phyloP scores from a whole-genome alignment of 2,888 invertebrate genomes.

The Flabesymbios commensalis region DNA sequence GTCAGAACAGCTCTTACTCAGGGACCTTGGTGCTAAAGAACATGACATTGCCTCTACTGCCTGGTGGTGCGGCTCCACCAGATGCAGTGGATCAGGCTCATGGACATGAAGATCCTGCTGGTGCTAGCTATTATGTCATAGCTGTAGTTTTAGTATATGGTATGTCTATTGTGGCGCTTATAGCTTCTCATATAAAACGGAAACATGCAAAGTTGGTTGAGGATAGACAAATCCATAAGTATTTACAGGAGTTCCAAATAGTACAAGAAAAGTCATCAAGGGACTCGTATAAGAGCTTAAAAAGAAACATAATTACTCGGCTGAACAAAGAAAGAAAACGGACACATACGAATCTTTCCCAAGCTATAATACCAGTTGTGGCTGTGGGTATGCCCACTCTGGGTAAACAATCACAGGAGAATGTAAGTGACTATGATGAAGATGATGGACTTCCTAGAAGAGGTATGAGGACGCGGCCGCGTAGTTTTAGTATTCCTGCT shows the following conservation, averaged over 20 bases:
- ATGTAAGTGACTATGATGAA: too few relatives aligned
- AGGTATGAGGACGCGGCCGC: too few relatives aligned
- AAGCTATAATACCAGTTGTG: slow-evolving; percentile 1
- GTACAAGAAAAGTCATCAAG: slow-evolving; percentile 30
- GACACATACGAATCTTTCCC: slow-evolving; percentile 1
- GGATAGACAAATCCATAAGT: slow-evolving; percentile 39
- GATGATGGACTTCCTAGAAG: too few relatives aligned
- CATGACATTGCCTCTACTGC: slow-evolving; percentile 9
- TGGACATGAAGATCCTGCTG: slow-evolving; percentile 26
- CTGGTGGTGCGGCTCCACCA: neutral
- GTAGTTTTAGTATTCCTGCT: too few relatives aligned
- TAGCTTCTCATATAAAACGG: slow-evolving; percentile 57
- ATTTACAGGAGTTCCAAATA: slow-evolving; percentile 38
- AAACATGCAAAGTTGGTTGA: slow-evolving; percentile 34
- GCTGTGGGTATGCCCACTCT: slow-evolving; percentile 2
- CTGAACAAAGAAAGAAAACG: slow-evolving; percentile 15
- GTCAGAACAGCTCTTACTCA: slow-evolving; percentile 27
- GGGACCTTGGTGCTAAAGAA: slow-evolving; percentile 30
- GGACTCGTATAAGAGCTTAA: slow-evolving; percentile 28
- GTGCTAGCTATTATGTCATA: slow-evolving; percentile 58
- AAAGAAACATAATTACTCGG: slow-evolving; percentile 25
- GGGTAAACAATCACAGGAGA: too few relatives aligned
- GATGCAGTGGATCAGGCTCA: neutral
- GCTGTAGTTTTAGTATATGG: slow-evolving; percentile 60
- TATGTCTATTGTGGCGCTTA: slow-evolving; percentile 59